Evolutionary conservation across 2,113 vertebrate species (phyloP), one percentile per base, ranked within the genome.

Genomic region (Amphiprion percula): DNA sequence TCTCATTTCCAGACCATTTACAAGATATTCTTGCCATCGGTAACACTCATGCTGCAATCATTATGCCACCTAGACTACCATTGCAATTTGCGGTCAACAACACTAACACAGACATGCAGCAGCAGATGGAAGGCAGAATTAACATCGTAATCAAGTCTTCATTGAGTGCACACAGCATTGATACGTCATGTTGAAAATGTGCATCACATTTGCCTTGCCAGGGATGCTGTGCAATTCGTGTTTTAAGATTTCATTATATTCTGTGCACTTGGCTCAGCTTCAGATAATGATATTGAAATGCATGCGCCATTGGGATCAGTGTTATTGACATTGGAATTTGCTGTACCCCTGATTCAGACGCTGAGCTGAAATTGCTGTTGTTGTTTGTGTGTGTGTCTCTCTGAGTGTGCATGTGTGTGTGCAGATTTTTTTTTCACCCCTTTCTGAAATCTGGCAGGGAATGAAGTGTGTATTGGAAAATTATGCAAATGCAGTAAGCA

Each of bases 251-350:
- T 85, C 85, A 91, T 92, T 89, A 86, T 87, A 84, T 90, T 88
- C 72, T 12, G 30, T 89, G 80, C 82, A 78, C 84, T 90, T 62
- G 83, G 88, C 87, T 88, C 88, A 75, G 82, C 80, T 83, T 88
- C 86, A 70, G 71, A 89, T 91, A 90, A 91, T 91, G 88, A 93
- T 88, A 92, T 92, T 92, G 92, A 91, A 92, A 93, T 89, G 82
- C 86, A 88, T 91, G 88, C 88, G 62, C 85, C 83, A 82, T 66
- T 82, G 88, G 89, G 90, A 93, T 91, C 90, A 86, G 86, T 74
- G 80, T 87, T 92, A 90, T 91, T 93, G 90, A 93, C 88, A 89
- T 82, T 86, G 76, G 88, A 88, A 91, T 88, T 87, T 78, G 77
- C 84, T 85, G 86, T 86, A 83, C 62, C 77, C 75, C 80, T 53